Conservation (phyloP, 2,113 vertebrate species). For the Helogale parvula region DNA sequence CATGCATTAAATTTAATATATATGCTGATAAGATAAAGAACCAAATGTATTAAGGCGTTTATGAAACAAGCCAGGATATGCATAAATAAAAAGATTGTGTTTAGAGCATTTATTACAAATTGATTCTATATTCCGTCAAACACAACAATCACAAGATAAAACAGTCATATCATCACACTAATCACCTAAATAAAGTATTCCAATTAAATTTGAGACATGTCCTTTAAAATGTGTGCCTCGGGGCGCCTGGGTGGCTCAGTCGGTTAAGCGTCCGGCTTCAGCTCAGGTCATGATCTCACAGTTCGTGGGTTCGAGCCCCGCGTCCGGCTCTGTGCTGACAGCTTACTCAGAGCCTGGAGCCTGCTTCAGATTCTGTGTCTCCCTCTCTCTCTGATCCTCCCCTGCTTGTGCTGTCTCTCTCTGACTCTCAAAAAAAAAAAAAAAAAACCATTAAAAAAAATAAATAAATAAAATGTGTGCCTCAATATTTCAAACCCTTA, state of each 20-base stretch:
- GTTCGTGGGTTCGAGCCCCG: too few relatives aligned
- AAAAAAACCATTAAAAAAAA: too few relatives aligned
- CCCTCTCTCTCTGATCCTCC: too few relatives aligned
- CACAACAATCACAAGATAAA: neutral
- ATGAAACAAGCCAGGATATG: neutral
- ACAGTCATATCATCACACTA: neutral
- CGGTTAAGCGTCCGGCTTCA: too few relatives aligned
- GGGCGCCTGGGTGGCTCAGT: too few relatives aligned
- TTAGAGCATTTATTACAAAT: neutral
- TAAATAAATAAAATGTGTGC: neutral
- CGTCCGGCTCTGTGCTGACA: too few relatives aligned
- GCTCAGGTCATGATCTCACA: too few relatives aligned
- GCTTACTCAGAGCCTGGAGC: too few relatives aligned
- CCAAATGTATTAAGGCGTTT: neutral
- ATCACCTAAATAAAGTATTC: neutral
- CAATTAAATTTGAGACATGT: neutral
- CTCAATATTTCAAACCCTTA: neutral
- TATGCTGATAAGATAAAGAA: constrained; percentile 22
- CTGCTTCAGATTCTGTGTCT: too few relatives aligned
- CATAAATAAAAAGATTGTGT: neutral
- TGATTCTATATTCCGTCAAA: neutral
- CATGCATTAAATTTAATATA: constrained; percentile 22
- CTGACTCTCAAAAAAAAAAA: too few relatives aligned
- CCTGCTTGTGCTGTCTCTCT: too few relatives aligned
- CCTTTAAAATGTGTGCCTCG: neutral